Percentiles rank a stretch among this genome's conserved stretches.
Conservation (phyloP, 2,888 invertebrate species). For the Apamea anceps region DNA sequence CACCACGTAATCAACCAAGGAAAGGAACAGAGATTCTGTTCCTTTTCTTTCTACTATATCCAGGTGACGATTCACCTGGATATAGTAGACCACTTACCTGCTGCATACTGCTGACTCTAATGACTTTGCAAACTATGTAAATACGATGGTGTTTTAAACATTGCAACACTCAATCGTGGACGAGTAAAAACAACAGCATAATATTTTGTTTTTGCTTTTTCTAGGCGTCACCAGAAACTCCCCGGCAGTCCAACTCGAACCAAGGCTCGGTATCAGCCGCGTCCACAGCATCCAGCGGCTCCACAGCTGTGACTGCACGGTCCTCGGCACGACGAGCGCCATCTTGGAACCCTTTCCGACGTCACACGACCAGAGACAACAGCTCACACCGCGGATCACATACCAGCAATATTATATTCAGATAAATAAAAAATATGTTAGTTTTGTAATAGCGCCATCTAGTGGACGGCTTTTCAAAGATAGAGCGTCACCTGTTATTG, state of each 20-base stretch:
- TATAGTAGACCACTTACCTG: not conserved
- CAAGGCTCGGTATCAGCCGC: slow-evolving; percentile 88
- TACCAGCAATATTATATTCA: slow-evolving; percentile 90
- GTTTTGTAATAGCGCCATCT: slow-evolving; percentile 47
- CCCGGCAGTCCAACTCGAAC: slow-evolving; percentile 82
- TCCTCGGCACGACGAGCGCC: slow-evolving; percentile 88
- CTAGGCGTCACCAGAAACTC: slow-evolving; percentile 78
- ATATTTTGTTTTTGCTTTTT: not conserved
- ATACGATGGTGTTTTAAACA: not conserved
- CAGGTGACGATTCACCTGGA: not conserved
- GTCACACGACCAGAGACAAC: slow-evolving; percentile 90
- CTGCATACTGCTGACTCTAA: not conserved
- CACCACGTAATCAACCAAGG: too few relatives aligned
- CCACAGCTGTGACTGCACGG: slow-evolving; percentile 80
- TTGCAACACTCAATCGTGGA: not conserved
- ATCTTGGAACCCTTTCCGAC: slow-evolving; percentile 94
- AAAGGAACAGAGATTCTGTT: not conserved
- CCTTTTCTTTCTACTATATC: not conserved
- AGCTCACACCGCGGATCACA: slow-evolving; percentile 87
- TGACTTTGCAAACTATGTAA: not conserved
- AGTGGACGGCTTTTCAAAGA: not conserved
- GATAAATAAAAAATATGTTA: slow-evolving; percentile 76
- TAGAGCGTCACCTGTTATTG: slow-evolving; percentile 20
- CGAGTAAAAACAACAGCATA: not conserved
- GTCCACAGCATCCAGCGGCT: slow-evolving; percentile 85